Base-by-base conservation (phyloP, 2,113 vertebrate genomes). In the Eulemur macaco region DNA sequence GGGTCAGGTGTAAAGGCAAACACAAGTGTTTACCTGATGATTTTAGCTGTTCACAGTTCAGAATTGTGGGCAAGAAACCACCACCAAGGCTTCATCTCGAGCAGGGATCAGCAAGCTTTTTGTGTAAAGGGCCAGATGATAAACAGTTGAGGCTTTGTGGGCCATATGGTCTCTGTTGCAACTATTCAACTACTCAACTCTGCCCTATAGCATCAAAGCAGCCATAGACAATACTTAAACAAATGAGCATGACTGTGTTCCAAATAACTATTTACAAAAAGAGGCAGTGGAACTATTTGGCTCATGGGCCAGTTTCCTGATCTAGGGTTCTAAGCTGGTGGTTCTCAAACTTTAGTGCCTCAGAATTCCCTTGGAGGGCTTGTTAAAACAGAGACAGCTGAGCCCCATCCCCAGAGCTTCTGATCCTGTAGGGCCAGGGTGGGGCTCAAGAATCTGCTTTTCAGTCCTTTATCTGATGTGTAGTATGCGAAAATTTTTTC, bases 171-270 rank as follows among this genome's bases (percentile, higher is more conserved):
- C 52, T 56, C 64, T 85, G 56, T 58, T 50, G 56, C 25, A 94
- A 58, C 64, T 95, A 95, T 8, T 94, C 25, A 95, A 78, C 50
- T 91, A 95, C 8, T 93, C 52, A 83, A 47, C 37, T 93, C 89
- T 93, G 66, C 34, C 77, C 52, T 29, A 69, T 11, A 83, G 42
- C 56, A 76, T 63, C 66, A 89, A 96, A 96, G 76, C 39, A 94
- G 56, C 29, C 52, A 94, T 1, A 91, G 45, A 50, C 21, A 52
- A 66, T 60, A 83, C 81, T 82, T 93, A 74, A 74, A 74, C 69
- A 66, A 84, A 94, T 45, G 17, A 73, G 54, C 3, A 25, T 60
- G 84, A 71, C 74, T 86, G 15, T 37, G 66, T 52, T 86, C 74
- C 50, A 50, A 58, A 66, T 89, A 66, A 66, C 52, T 80, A 91